Evolutionary conservation across 2,797 vertebrate species (phyloP), one percentile per base, ranked within the genome.

Genomic region (Salarias fasciatus): DNA sequence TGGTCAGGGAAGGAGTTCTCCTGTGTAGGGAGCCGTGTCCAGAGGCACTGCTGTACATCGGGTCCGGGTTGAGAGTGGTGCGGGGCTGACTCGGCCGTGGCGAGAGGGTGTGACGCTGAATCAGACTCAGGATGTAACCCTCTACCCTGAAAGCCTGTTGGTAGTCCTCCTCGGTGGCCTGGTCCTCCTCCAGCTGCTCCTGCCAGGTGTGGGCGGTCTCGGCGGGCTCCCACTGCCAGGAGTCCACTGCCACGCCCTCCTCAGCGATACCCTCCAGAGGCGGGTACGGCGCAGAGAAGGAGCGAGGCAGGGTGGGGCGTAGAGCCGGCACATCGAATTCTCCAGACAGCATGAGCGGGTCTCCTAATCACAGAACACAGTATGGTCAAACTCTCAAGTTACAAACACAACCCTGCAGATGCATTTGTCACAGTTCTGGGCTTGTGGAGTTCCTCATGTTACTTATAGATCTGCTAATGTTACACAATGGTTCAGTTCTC

Each of bases 241-340:
- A 55, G 4, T 87, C 90, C 13, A 37, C 46, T 0, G 55, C 59
- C 5, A 77, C 10, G 8, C 52, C 77, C 64, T 91, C 85, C 64
- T 94, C 93, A 0, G 87, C 79, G 18, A 94, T 84, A 49, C 90
- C 77, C 83, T 94, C 90, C 58, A 94, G 65, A 53, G 91, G 71
- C 1, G 95, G 91, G 75, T 95, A 94, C 2, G 95, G 94, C 36
- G 93, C 94, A 0, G 96, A 96, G 77, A 94, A 94, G 13, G 95
- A 96, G 28, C 95, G 94, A 0, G 95, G 93, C 6, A 96, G 89
- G 0, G 82, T 83, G 45, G 82, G 13, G 3, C 80, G 89, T 6
- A 79, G 83, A 6, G 58, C 42, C 2, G 79, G 69, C 5, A 53
- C 38, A 7, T 92, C 88, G 38, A 71, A 49, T 13, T 93, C 92